Evolutionary conservation across 2,113 vertebrate genomes (phyloP).

Genomic region (Rhinopomastus cyanomelas): DNA sequence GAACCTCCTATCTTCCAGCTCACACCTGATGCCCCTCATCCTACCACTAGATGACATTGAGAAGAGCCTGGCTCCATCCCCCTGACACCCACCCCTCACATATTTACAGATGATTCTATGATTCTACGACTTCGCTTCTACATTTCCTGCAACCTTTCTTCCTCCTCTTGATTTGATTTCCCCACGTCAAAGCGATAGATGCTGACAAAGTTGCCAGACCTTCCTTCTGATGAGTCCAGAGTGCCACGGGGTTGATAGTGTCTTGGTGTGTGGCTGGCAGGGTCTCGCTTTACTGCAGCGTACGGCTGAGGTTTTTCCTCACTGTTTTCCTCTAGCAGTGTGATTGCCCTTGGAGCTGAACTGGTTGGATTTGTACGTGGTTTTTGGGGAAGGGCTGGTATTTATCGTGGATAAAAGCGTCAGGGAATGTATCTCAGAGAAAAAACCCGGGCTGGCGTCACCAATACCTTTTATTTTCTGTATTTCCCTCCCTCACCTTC

Average conservation of each 20-base stretch:
- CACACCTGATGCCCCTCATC: too few species aligned
- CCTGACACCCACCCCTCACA: too few species aligned
- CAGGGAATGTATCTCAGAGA: neutral
- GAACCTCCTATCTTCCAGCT: too few species aligned
- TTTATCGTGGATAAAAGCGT: neutral
- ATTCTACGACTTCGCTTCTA: neutral
- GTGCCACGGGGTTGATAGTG: neutral
- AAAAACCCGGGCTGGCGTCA: neutral
- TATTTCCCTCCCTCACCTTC: too few species aligned
- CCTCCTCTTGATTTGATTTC: neutral
- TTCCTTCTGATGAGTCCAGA: neutral
- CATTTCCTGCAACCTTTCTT: neutral
- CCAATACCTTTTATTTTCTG: neutral
- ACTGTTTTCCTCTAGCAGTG: neutral
- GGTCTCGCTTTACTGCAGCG: neutral
- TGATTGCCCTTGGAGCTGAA: neutral
- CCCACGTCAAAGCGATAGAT: neutral
- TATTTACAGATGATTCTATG: too few species aligned
- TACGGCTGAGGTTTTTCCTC: neutral
- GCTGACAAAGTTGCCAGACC: neutral
- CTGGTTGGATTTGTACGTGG: neutral
- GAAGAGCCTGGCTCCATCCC: too few species aligned
- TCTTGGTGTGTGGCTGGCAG: neutral
- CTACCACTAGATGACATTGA: too few species aligned
- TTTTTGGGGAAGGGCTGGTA: neutral